Percentiles rank a stretch among this genome's conserved stretches.
Conservation (phyloP, 2,888 invertebrate species). For the Nymphalis c-album region DNA sequence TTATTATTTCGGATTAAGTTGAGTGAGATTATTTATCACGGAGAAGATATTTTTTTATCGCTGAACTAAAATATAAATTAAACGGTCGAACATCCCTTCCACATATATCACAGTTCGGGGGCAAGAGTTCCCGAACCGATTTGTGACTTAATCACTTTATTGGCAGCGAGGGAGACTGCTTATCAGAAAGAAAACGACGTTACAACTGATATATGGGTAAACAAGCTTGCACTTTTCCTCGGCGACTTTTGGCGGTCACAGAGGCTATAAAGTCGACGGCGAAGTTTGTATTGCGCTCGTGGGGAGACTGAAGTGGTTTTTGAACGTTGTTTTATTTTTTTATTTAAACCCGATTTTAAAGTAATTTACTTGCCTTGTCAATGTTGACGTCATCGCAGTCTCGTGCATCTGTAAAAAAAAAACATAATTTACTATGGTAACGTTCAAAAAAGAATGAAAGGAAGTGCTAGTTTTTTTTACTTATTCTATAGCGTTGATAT, state of each 20-base stretch:
- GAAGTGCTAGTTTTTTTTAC: too few species aligned
- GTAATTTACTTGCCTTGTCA: slow-evolving; percentile 64
- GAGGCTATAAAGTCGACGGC: slow-evolving; percentile 71
- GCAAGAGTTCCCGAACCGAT: slow-evolving; percentile 63
- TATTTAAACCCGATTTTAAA: slow-evolving; percentile 42
- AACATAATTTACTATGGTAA: slow-evolving; percentile 2
- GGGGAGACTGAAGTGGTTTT: slow-evolving; percentile 56
- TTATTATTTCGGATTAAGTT: too few species aligned
- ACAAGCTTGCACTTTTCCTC: slow-evolving; percentile 79
- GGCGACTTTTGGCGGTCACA: slow-evolving; percentile 75
- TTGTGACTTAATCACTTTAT: slow-evolving; percentile 82
- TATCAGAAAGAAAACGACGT: slow-evolving; percentile 77
- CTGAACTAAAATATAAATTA: slow-evolving; percentile 29
- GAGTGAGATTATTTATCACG: not conserved
- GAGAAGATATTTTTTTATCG: not conserved
- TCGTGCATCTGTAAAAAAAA: slow-evolving; percentile 69
- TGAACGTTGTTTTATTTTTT: slow-evolving; percentile 61
- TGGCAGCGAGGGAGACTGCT: slow-evolving; percentile 75
- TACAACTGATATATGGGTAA: slow-evolving; percentile 76
- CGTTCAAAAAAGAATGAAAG: too few species aligned
- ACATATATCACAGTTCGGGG: slow-evolving; percentile 41
- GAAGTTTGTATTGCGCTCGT: slow-evolving; percentile 70
- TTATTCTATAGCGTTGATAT: too few species aligned
- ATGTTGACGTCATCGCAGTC: slow-evolving; percentile 64
- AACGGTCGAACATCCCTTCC: slow-evolving; percentile 30